Evolutionary conservation across 2,888 invertebrate species (phyloP).

Genomic region (Mermis nigrescens): DNA sequence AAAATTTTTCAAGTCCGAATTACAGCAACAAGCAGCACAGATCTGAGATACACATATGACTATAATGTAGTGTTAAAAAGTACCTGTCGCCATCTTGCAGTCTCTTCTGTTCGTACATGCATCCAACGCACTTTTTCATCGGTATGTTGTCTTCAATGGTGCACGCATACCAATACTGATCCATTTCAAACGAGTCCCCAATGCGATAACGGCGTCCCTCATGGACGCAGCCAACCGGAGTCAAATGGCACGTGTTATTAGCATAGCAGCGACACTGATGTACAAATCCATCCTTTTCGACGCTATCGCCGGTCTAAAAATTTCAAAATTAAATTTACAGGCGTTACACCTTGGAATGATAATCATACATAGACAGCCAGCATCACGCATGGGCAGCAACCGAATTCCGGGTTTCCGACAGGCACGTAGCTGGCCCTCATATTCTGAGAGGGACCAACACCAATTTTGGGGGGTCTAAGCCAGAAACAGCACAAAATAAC

Average conservation of each 20-base stretch:
- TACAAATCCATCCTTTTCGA: not conserved
- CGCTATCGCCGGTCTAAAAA: not conserved
- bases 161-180: constrained; percentile 3
- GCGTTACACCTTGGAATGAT: not conserved
- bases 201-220: constrained; percentile 19
- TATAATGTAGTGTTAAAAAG: too few species aligned
- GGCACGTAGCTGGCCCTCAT: too few species aligned
- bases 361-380: too few species aligned
- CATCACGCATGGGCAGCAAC: too few species aligned
- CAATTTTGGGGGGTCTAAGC: too few species aligned
- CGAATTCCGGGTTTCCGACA: too few species aligned
- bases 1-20: too few species aligned
- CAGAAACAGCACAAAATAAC: too few species aligned
- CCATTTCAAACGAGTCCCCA: constrained; percentile 17
- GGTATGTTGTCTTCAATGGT: not conserved
- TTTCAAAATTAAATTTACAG: not conserved
- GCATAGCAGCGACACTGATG: not conserved
- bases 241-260: not conserved
- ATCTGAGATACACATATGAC: too few species aligned
- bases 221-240: constrained; percentile 21
- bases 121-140: constrained; percentile 1
- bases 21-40: too few species aligned
- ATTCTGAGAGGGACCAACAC: too few species aligned
- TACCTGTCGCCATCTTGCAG: not conserved
- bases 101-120: not conserved